Conservation (phyloP, 2,888 invertebrate genomes). For the Zygothrica quintamaculata region DNA sequence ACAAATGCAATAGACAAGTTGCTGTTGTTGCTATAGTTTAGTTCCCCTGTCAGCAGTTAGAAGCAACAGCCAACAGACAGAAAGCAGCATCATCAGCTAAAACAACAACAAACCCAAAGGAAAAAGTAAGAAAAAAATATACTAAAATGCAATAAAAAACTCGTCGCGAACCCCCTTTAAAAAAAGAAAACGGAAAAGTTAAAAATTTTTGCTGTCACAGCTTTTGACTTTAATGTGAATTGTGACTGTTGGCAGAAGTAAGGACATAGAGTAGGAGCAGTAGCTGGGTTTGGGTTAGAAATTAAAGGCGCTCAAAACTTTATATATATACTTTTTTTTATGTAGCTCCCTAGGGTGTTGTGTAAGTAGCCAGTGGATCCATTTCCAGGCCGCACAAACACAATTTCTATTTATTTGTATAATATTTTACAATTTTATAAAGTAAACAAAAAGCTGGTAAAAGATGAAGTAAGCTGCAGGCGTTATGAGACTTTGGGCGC, state of each 20-base stretch:
- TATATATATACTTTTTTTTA: slow-evolving; percentile 20
- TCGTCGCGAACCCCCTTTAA: slow-evolving; percentile 9
- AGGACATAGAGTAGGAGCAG: neutral
- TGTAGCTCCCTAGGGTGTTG: slow-evolving; percentile 31
- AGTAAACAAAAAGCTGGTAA: slow-evolving; percentile 60
- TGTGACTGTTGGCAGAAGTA: slow-evolving; percentile 17
- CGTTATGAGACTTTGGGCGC: slow-evolving; percentile 56
- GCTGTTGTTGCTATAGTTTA: neutral
- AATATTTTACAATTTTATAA: slow-evolving; percentile 79
- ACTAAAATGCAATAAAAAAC: slow-evolving; percentile 39
- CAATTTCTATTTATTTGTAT: slow-evolving; percentile 71
- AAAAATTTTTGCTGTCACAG: slow-evolving; percentile 58
- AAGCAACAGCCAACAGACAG: slow-evolving; percentile 24
- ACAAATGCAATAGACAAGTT: slow-evolving; percentile 43
- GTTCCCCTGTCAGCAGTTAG: slow-evolving; percentile 2
- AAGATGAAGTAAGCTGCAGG: slow-evolving; percentile 56
- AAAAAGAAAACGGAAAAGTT: slow-evolving; percentile 7
- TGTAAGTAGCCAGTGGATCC: slow-evolving; percentile 72
- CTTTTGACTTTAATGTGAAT: slow-evolving; percentile 72
- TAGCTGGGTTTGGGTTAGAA: slow-evolving; percentile 18
- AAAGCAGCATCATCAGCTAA: slow-evolving; percentile 53
- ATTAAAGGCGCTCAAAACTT: slow-evolving; percentile 63
- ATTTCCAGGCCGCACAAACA: slow-evolving; percentile 17
- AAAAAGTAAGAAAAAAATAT: too few species aligned
- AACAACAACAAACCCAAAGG: too few species aligned